Conservation (phyloP, 2,797 vertebrate species). For the Benthosema pterotum region DNA sequence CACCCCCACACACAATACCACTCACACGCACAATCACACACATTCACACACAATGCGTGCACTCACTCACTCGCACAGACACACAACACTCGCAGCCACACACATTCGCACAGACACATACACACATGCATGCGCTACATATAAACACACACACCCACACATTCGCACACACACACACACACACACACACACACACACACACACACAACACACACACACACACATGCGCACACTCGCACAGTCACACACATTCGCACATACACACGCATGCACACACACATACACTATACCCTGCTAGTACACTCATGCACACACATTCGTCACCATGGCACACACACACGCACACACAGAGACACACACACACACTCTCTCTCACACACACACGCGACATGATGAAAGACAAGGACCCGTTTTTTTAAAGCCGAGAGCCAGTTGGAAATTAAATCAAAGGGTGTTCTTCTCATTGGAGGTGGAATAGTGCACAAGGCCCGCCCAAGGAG, state of each 20-base stretch:
- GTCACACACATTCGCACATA: not conserved
- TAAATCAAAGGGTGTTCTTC: too few species aligned
- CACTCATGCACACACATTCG: too few species aligned
- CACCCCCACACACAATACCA: too few species aligned
- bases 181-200: not conserved
- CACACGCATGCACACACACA: too few species aligned
- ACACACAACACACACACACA: not conserved
- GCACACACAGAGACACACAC: not conserved
- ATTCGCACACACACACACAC: not conserved
- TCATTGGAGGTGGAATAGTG: too few species aligned
- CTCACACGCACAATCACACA: too few species aligned
- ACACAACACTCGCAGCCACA: not conserved
- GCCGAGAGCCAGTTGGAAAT: too few species aligned
- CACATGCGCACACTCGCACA: not conserved
- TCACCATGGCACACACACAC: not conserved
- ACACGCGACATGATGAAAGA: not conserved
- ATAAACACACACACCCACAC: slow-evolving; percentile 10
- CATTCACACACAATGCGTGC: too few species aligned
- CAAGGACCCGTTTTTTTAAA: too few species aligned
- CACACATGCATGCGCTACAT: slow-evolving; percentile 9
- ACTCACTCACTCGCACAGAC: not conserved
- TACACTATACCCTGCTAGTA: too few species aligned
- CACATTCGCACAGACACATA: not conserved
- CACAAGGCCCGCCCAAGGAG: too few species aligned
- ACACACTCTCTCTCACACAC: not conserved